Percentiles rank a stretch among this genome's conserved stretches.
Conservation (phyloP, 2,888 invertebrate genomes). For the Trachelus iudaicus region DNA sequence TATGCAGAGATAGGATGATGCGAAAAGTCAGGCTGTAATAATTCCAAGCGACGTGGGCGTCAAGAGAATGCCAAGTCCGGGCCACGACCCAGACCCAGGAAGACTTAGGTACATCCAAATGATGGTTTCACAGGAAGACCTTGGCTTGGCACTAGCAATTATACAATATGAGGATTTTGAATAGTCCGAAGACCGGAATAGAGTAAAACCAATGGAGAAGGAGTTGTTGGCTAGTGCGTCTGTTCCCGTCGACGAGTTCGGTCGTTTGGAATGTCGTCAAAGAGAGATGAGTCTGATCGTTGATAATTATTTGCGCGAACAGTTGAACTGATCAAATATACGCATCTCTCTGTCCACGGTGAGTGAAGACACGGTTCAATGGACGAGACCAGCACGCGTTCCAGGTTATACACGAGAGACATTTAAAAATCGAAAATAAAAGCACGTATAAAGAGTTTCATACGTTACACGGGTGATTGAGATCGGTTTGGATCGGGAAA, state of each 20-base stretch:
- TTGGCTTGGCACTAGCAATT: neutral
- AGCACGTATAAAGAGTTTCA: neutral
- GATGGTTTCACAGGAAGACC: neutral
- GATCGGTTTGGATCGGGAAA: neutral
- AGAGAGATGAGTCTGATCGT: neutral
- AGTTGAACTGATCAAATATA: neutral
- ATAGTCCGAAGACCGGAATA: neutral
- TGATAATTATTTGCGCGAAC: neutral
- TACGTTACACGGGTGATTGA: too few relatives aligned
- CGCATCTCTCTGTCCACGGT: neutral
- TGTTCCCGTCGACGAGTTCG: neutral
- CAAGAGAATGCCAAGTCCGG: neutral
- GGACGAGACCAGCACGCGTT: neutral
- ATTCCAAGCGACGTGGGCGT: neutral
- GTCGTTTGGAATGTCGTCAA: neutral
- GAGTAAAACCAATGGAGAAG: neutral
- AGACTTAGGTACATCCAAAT: neutral
- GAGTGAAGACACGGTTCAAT: neutral
- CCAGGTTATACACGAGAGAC: neutral
- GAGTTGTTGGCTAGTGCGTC: neutral
- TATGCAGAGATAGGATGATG: neutral
- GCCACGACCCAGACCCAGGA: neutral
- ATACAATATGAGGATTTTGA: neutral
- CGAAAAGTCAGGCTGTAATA: neutral
- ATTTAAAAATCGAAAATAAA: neutral